A percentile compares a stretch with the other conserved stretches of the same genome.
Conservation (phyloP, 2,888 invertebrate species). For the Limnephilus rhombicus region DNA sequence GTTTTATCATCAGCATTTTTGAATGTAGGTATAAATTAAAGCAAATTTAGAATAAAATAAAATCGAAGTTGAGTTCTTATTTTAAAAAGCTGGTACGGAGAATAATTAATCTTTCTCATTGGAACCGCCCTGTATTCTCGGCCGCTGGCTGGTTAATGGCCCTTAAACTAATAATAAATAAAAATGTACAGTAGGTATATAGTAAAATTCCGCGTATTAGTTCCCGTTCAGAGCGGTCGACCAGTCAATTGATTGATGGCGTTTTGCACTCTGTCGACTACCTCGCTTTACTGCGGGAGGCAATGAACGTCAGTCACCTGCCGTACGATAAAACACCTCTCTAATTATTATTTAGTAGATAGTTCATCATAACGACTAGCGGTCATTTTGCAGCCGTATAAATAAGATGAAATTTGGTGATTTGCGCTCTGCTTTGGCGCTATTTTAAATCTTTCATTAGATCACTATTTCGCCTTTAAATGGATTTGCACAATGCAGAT, state of each 20-base stretch:
- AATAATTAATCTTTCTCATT: too few relatives aligned
- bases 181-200: too few relatives aligned
- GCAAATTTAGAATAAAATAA: too few relatives aligned
- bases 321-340: not conserved
- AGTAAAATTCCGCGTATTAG: not conserved
- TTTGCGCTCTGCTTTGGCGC: not conserved
- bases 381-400: not conserved
- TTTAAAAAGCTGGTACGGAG: too few relatives aligned
- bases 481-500: too few relatives aligned
- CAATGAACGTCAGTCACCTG: not conserved
- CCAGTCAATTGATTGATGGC: not conserved
- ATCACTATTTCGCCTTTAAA: too few relatives aligned
- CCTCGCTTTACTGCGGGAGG: not conserved
- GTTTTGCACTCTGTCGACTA: not conserved
- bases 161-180: too few relatives aligned
- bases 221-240: not conserved
- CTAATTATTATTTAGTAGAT: not conserved
- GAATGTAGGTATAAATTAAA: too few relatives aligned
- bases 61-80: too few relatives aligned
- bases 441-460: not conserved
- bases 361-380: not conserved
- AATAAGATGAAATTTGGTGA: not conserved
- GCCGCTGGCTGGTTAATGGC: too few relatives aligned
- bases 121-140: too few relatives aligned
- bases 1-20: too few relatives aligned